Base-by-base conservation (phyloP, 1,140 invertebrate genomes). In the Drosophila rhopaloa region DNA sequence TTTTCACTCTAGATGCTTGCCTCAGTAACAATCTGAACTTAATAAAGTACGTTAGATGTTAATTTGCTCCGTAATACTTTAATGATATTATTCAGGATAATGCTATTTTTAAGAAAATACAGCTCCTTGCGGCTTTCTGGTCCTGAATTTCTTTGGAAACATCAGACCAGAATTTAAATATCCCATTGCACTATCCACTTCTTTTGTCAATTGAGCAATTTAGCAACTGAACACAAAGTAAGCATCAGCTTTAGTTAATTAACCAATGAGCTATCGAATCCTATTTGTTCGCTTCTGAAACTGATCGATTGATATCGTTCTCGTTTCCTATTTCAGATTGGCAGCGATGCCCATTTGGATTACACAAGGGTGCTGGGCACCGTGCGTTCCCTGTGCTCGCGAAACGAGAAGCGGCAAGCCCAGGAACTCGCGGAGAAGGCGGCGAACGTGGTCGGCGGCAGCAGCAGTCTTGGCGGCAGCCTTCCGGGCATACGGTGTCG, bases 281-380 rank as follows among this genome's bases (percentile, higher is more conserved):
- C 16, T 3, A 4, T 19, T 14, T 27, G 14, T 24, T 11, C 13
- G n/a, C n/a, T 16, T 3, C 4, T 10, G 1, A 19, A 10, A 24
- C 19, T 55, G 14, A 14, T 47, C 47, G 0, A 47, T 32, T 4
- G 13, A 24, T 43, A 14, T 24, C 1, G 6, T 19, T 32, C 0
- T 37, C 37, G 2, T 14, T 4, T 40, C 57, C 73, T 32, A 3
- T 88, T 78, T 29, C 66, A 91, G 89, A 90, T 92, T 56, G 91
- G 90, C 41, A 92, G 90, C 77, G 91, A 93, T 65, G 82, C 89
- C 10, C 83, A 93, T 57, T 80, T 93, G 41, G 92, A 94, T 58
- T 95, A 95, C 58, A 90, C 88, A 14, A 90, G 93, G 16, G 84
- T 94, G 19, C 82, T 94, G 56, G 75, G 92, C 46, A 94, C 94